Evolutionary conservation across 2,888 invertebrate species (phyloP), one percentile per base, ranked within the genome.

Genomic region (Tanypteryx hageni): DNA sequence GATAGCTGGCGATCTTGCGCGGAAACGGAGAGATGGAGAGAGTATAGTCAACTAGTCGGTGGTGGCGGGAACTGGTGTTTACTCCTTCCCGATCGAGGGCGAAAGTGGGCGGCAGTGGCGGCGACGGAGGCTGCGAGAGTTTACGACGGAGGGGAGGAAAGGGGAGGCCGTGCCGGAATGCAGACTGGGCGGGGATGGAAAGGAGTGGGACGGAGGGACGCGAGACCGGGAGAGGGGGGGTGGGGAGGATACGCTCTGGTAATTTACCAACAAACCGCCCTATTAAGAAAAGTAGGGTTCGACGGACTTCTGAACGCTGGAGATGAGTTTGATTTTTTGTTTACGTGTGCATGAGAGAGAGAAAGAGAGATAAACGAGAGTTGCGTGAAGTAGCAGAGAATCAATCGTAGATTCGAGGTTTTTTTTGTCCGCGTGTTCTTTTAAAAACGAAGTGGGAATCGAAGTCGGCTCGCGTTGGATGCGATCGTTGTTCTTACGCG

Each of bases 211-310:
- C n/a, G 22, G 18, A 22, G 68, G 68, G 76, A 76, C 27, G 27
- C 76, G 76, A 44, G 44, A 44, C 44, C 44, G 44, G 44, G 44
- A 44, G 76, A 27, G 76, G 22, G 18, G 68, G 18, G 68, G 1
- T 9, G 68, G 22, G 68, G 18, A 18, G 68, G 76, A 76, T 76
- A 76, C 76, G 76, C 76, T 76, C 76, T 27, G 76, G 76, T 76
- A 76, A 76, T 76, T 76, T 76, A 76, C 76, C 76, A 76, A 76
- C 76, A 76, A 76, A 76, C 76, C 76, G 18, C 27, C 27, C 76
- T 76, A 76, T 76, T 76, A 76, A 76, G 76, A 27, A 76, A 76
- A 76, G 76, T 76, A 27, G 76, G 76, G 76, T 76, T 76, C 76
- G 76, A 76, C 27, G 76, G 22, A 76, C 76, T 7, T 76, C 76